Conservation (phyloP, 1,140 invertebrate species). For the Dreissena polymorpha region DNA sequence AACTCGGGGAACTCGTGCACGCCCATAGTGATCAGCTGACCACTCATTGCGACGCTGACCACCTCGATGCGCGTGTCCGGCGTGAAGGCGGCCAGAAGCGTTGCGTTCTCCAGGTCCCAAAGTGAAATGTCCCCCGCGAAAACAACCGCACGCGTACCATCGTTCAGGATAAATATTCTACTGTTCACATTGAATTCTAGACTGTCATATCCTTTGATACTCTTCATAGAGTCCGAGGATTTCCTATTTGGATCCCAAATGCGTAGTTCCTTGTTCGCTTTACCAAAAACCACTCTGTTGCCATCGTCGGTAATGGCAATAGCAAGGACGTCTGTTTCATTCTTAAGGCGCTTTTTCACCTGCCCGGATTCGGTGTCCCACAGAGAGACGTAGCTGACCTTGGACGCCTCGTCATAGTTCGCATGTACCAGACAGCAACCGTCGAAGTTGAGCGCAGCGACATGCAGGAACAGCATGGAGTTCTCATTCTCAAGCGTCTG, state of each 20-base stretch:
- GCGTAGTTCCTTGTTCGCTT: constrained; percentile 70
- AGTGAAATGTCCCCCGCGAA: constrained; percentile 77
- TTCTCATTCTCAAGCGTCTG: constrained; percentile 73
- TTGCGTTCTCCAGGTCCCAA: constrained; percentile 81
- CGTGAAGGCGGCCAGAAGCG: constrained; percentile 89
- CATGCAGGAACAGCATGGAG: constrained; percentile 76
- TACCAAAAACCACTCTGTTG: constrained; percentile 73
- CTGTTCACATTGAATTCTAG: constrained; percentile 68
- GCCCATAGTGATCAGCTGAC: constrained; percentile 86
- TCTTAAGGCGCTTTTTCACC: constrained; percentile 74
- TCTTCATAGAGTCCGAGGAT: constrained; percentile 57
- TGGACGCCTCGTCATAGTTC: constrained; percentile 77
- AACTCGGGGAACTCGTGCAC: constrained; percentile 81
- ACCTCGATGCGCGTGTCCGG: constrained; percentile 87
- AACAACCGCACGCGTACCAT: constrained; percentile 72
- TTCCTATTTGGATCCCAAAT: constrained; percentile 76
- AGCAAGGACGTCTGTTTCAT: constrained; percentile 75
- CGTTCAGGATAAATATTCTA: constrained; percentile 73
- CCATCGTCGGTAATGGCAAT: constrained; percentile 74
- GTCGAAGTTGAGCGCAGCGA: constrained; percentile 71
- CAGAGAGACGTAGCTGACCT: constrained; percentile 77
- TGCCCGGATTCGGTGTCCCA: constrained; percentile 74
- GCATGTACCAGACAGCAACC: constrained; percentile 75
- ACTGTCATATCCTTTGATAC: constrained; percentile 68
- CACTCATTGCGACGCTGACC: constrained; percentile 88